A percentile compares a stretch with the other conserved stretches of the same genome.
Conservation (phyloP, 2,888 invertebrate genomes). For the Tethea ocularis region DNA sequence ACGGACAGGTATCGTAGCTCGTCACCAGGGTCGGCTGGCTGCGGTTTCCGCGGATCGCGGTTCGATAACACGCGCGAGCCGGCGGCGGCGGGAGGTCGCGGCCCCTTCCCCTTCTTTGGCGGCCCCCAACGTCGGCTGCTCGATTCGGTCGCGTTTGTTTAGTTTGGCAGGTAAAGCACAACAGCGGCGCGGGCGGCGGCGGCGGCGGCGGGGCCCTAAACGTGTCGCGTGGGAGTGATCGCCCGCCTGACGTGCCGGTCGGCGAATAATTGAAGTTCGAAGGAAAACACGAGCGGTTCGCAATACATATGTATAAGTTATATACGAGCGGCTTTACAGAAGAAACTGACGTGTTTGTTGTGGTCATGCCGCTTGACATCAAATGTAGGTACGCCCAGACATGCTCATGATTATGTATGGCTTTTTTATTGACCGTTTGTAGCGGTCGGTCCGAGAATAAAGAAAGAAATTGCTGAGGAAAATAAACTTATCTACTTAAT, state of each 20-base stretch:
- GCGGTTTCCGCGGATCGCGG: constrained; percentile 60
- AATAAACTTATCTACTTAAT: neutral
- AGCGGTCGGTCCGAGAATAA: neutral
- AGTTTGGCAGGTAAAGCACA: constrained; percentile 74
- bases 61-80: constrained; percentile 51
- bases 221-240: constrained; percentile 58
- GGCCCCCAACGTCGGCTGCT: constrained; percentile 26
- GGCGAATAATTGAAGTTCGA: constrained; percentile 48
- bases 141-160: constrained; percentile 54
- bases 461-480: neutral
- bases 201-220: constrained; percentile 38
- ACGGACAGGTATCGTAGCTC: constrained; percentile 31
- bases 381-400: neutral
- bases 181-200: constrained; percentile 31
- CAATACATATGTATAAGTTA: constrained; percentile 1
- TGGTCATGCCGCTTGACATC: constrained; percentile 5
- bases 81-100: constrained; percentile 25
- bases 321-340: neutral
- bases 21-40: constrained; percentile 46
- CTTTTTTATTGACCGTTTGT: neutral
- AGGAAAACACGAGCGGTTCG: constrained; percentile 37
- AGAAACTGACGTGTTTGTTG: constrained; percentile 8
- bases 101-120: constrained; percentile 27
- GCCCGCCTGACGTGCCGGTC: constrained; percentile 49
- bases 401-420: neutral